A percentile compares a stretch with the other conserved stretches of the same genome.
Evolutionary conservation across 2,888 invertebrate species (phyloP).

Genomic region (Morpho achilles): DNA sequence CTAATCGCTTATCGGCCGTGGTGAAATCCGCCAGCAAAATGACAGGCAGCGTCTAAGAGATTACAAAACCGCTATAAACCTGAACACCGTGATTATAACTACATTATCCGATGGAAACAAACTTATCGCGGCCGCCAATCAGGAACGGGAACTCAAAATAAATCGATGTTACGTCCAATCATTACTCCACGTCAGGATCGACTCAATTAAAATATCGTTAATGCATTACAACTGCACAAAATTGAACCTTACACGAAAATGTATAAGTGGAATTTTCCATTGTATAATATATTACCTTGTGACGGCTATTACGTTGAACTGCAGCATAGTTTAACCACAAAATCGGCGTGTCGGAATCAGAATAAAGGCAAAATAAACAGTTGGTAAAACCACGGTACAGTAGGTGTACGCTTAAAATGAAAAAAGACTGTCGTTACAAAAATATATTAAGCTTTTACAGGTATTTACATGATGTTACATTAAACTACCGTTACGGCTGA

Average conservation of each 20-base stretch:
- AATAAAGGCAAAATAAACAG: conserved; percentile 77
- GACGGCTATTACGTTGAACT: conserved; percentile 75
- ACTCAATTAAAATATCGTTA: conserved; percentile 80
- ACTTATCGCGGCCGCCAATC: conserved; percentile 77
- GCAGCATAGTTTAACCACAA: conserved; percentile 75
- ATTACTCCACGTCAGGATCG: conserved; percentile 77
- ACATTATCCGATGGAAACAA: conserved; percentile 72
- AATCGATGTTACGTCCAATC: conserved; percentile 79
- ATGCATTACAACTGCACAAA: conserved; percentile 52
- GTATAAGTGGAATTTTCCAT: conserved; percentile 45
- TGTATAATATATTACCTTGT: conserved; percentile 50
- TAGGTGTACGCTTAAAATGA: conserved; percentile 46
- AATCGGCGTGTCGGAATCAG: conserved; percentile 75
- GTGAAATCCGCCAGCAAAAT: background rate
- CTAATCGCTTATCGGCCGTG: too few relatives aligned
- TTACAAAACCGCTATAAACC: conserved; percentile 44
- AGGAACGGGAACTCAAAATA: conserved; percentile 76
- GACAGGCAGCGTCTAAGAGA: conserved; percentile 9
- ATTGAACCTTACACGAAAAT: conserved; percentile 45
- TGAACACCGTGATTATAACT: conserved; percentile 63
- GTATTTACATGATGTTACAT: too few relatives aligned
- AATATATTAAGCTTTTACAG: conserved; percentile 24
- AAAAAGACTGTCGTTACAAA: conserved; percentile 60
- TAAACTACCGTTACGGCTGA: too few relatives aligned
- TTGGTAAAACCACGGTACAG: conserved; percentile 55